These are phyloP conservation scores for Triplophysa yarkandensis DNA, from an alignment of 2,797 vertebrate genomes.

Conservation along the genomic window DNA sequence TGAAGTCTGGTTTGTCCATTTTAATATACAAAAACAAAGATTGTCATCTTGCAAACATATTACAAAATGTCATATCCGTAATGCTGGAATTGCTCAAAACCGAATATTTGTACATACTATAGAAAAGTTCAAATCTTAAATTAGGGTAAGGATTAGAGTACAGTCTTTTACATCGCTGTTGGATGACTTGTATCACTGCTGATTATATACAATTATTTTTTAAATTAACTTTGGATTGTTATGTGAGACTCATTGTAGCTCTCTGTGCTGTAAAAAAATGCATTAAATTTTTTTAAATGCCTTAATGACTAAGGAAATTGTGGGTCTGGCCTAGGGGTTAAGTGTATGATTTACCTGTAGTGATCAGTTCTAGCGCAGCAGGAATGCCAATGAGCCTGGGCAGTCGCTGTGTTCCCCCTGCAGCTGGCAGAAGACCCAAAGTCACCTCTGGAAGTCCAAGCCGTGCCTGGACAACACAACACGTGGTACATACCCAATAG, in stretches of 20 bases:
- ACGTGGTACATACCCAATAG: neutral
- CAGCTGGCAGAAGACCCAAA: constrained; percentile 87
- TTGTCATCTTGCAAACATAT: too few species aligned
- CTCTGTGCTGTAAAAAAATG: neutral
- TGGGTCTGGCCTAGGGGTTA: neutral
- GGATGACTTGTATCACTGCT: too few species aligned
- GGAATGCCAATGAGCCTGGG: constrained; percentile 88
- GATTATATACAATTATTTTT: too few species aligned
- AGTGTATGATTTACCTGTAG: constrained; percentile 76
- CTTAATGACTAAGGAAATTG: neutral
- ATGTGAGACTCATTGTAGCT: neutral
- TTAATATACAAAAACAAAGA: too few species aligned
- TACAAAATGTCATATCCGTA: too few species aligned
- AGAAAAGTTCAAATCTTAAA: too few species aligned
- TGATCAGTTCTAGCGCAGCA: constrained; percentile 87
- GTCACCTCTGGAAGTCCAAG: constrained; percentile 90
- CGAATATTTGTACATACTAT: too few species aligned
- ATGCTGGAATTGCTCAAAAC: too few species aligned
- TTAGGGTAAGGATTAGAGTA: too few species aligned
- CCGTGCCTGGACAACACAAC: constrained; percentile 72
- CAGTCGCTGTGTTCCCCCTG: constrained; percentile 85
- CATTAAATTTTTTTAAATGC: too few species aligned
- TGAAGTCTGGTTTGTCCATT: too few species aligned
- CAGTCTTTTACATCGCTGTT: too few species aligned
- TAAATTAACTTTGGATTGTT: neutral